A percentile compares a stretch with the other conserved stretches of the same genome.
Evolutionary conservation across 1,140 invertebrate genomes (phyloP).

Genomic region (Neodiprion virginianus): DNA sequence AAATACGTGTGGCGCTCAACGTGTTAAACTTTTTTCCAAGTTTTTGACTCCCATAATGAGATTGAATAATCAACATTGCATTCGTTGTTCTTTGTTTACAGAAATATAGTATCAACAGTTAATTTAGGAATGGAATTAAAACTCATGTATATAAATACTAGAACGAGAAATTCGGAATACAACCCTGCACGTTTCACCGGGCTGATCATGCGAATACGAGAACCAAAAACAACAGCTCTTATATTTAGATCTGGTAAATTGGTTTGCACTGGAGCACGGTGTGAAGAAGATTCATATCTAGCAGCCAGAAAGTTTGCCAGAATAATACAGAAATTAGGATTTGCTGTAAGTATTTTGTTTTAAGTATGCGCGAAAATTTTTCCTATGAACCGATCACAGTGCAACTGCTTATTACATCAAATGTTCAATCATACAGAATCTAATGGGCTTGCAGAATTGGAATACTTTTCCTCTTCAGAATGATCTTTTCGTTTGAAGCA

Average conservation of each 20-base stretch:
- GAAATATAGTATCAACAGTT: conserved; percentile 95
- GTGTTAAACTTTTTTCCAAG: too few relatives aligned
- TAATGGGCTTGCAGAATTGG: too few relatives aligned
- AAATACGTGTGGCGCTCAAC: too few relatives aligned
- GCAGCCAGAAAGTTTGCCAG: conserved; percentile 97
- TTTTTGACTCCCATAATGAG: too few relatives aligned
- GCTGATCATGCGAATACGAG: conserved; percentile 97
- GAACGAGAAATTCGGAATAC: conserved; percentile 98
- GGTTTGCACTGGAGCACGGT: conserved; percentile 97
- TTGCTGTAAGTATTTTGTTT: conserved; percentile 72
- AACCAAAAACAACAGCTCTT: conserved; percentile 95
- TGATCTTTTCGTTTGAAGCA: too few relatives aligned
- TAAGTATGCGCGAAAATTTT: not conserved
- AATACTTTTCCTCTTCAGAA: too few relatives aligned
- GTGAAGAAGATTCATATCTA: conserved; percentile 91
- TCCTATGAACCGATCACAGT: too few relatives aligned
- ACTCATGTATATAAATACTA: conserved; percentile 90
- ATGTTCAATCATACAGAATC: too few relatives aligned
- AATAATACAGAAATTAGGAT: conserved; percentile 98
- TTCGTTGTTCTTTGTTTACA: conserved; percentile 57
- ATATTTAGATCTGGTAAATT: conserved; percentile 99
- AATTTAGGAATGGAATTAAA: conserved; percentile 88
- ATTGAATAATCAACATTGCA: too few relatives aligned
- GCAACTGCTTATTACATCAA: too few relatives aligned
- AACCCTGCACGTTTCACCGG: conserved; percentile 98